Percentiles rank a stretch among this genome's conserved stretches.
These are phyloP conservation scores for Strix uralensis DNA, from an alignment of 2,113 vertebrate genomes.

Conservation along the genomic window DNA sequence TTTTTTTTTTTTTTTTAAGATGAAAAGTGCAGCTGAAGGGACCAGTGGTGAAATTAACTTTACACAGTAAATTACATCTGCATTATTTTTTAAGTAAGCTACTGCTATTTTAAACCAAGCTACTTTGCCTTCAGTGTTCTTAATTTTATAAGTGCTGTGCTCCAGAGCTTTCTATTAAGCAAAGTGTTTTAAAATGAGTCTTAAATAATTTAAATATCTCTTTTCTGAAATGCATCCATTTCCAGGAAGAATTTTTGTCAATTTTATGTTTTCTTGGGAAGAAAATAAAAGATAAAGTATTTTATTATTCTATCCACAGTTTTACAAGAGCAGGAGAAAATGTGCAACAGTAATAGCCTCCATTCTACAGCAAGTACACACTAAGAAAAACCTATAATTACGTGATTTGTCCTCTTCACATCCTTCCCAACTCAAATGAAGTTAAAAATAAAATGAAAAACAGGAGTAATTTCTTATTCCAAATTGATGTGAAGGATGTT, in stretches of 20 bases:
- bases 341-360: not conserved
- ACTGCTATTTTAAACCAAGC: conserved; percentile 12
- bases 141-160: conserved; percentile 10
- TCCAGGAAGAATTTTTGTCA: not conserved
- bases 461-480: not conserved
- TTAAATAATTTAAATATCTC: conserved; percentile 33
- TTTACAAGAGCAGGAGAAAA: conserved; percentile 14
- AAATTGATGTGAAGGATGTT: not conserved
- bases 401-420: not conserved
- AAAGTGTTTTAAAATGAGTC: conserved; percentile 15
- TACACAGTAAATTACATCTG: not conserved
- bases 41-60: not conserved
- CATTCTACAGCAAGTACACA: not conserved
- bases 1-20: not conserved
- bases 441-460: not conserved
- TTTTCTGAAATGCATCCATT: not conserved
- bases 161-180: not conserved
- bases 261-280: not conserved
- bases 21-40: not conserved
- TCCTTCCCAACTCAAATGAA: not conserved
- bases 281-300: not conserved
- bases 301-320: not conserved
- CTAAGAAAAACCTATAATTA: not conserved
- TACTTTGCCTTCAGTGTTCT: not conserved
- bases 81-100: conserved; percentile 9